phyloP scores from a whole-genome alignment of 2,888 invertebrate genomes.

The Pterostichus niger region DNA sequence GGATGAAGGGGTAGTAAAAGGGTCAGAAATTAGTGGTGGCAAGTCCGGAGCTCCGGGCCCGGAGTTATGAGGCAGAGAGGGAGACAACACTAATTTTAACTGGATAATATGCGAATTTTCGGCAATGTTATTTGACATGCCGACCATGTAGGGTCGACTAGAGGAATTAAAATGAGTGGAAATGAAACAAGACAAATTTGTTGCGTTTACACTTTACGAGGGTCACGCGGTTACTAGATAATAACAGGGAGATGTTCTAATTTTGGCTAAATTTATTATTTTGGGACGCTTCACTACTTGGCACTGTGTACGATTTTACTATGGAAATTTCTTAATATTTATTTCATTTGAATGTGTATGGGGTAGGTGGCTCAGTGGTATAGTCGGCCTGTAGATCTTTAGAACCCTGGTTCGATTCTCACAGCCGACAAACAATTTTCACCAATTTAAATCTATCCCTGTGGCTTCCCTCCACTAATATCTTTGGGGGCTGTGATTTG shows the following conservation, averaged over 20 bases:
- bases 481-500: too few species aligned
- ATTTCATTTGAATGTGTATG: neutral
- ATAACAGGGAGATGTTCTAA: slow-evolving; percentile 1
- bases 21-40: slow-evolving; percentile 42
- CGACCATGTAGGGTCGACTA: slow-evolving; percentile 33
- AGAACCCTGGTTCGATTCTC: too few species aligned
- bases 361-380: too few species aligned
- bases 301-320: neutral
- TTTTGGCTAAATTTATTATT: slow-evolving; percentile 24
- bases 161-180: slow-evolving; percentile 39
- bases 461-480: too few species aligned
- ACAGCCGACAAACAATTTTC: too few species aligned
- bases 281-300: neutral
- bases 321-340: neutral
- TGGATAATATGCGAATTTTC: slow-evolving; percentile 43
- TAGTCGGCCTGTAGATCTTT: too few species aligned
- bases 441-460: too few species aligned
- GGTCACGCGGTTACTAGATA: slow-evolving; percentile 31
- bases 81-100: slow-evolving; percentile 42
- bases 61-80: slow-evolving; percentile 42
- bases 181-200: slow-evolving; percentile 45
- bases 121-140: slow-evolving; percentile 30
- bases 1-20: neutral
- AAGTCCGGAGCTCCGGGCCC: neutral
- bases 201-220: slow-evolving; percentile 44